Percentiles rank a stretch among this genome's conserved stretches.
Conservation (phyloP, 1,140 invertebrate species). For the Macrosteles quadrilineatus region DNA sequence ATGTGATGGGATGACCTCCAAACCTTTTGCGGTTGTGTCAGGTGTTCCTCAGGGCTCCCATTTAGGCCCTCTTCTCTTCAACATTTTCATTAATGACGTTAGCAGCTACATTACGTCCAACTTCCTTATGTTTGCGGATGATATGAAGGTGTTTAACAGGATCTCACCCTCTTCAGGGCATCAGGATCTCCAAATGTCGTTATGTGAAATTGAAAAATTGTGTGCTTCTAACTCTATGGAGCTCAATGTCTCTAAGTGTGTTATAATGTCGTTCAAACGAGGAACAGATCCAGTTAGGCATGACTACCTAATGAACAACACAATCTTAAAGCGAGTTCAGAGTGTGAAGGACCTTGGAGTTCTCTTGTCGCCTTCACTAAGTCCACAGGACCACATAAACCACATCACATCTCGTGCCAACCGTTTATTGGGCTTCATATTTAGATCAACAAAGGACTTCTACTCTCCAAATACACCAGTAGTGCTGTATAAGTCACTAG, state of each 20-base stretch:
- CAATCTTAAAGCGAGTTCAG: background rate
- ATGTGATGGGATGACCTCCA: conserved; percentile 38
- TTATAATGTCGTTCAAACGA: conserved; percentile 8
- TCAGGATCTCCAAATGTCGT: background rate
- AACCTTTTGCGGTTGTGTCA: conserved; percentile 41
- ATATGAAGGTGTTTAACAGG: conserved; percentile 9
- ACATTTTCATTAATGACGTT: conserved; percentile 27
- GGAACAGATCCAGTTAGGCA: background rate
- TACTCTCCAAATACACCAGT: no score
- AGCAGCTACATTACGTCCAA: background rate
- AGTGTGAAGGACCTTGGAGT: conserved; percentile 13
- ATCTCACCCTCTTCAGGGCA: background rate
- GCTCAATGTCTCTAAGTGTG: no score
- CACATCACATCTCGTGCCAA: no score
- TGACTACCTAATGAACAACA: background rate
- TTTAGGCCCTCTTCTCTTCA: conserved; percentile 18
- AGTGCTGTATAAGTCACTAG: no score
- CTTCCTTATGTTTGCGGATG: no score
- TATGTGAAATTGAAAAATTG: background rate
- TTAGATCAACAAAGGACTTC: no score
- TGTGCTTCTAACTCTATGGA: no score
- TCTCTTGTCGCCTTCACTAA: conserved; percentile 1
- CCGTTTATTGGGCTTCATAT: no score
- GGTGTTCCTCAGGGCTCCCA: conserved; percentile 38
- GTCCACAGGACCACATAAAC: no score